Conservation (phyloP, 2,888 invertebrate species). For the Heteropelma amictum region DNA sequence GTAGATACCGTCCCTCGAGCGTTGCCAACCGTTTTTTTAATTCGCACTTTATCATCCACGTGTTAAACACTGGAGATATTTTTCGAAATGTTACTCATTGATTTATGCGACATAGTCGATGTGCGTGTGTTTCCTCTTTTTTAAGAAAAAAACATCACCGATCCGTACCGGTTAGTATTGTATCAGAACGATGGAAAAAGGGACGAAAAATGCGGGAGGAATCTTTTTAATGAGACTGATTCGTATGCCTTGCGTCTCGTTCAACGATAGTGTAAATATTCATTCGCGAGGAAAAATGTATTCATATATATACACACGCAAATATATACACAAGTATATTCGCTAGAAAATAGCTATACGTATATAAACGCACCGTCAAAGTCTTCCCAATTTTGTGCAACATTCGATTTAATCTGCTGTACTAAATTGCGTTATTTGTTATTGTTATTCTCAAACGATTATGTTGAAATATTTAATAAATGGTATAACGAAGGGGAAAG, state of each 20-base stretch:
- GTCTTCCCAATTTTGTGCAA: conserved; percentile 51
- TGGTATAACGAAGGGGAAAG: conserved; percentile 43
- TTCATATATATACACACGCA: conserved; percentile 20
- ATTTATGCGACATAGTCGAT: conserved; percentile 4
- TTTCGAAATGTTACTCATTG: conserved; percentile 39
- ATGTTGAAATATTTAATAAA: conserved; percentile 53
- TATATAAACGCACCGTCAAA: conserved; percentile 29
- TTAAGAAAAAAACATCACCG: neutral
- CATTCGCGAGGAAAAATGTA: neutral
- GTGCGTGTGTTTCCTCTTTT: neutral
- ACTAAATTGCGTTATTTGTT: conserved; percentile 50
- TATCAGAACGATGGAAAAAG: conserved; percentile 13
- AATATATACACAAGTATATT: neutral
- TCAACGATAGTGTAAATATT: conserved; percentile 34
- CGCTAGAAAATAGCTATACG: no score
- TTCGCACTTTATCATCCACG: conserved; percentile 19
- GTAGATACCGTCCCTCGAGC: conserved; percentile 20
- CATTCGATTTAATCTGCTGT: conserved; percentile 41
- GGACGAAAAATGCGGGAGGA: neutral
- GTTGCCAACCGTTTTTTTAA: conserved; percentile 34
- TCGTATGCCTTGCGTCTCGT: conserved; percentile 68
- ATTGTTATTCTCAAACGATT: conserved; percentile 49
- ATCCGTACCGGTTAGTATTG: conserved; percentile 19
- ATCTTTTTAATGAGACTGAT: conserved; percentile 69
- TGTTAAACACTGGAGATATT: conserved; percentile 43